Evolutionary conservation across 2,888 invertebrate genomes (phyloP), one percentile per base, ranked within the genome.

Genomic region (Limnephilus rhombicus): DNA sequence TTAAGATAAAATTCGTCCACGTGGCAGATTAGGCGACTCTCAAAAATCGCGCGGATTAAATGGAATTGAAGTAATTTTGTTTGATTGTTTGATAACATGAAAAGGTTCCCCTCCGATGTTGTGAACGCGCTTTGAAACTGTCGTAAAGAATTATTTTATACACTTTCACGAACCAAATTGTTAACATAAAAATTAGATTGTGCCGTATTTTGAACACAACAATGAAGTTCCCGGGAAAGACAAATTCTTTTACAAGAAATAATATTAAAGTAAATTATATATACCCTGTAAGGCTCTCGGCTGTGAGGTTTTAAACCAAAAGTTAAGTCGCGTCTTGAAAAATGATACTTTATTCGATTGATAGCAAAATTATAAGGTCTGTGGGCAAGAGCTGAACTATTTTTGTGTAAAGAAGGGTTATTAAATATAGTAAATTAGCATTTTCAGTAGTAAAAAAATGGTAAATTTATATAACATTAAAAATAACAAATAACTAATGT

Each of bases 1-100:
- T 92, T 90, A 92, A 92, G 80, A 90, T 90, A 90, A 82, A 83
- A 89, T 80, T 31, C 88, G 87, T 85, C 68, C 90, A 85, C 45
- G 81, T 86, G 86, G n/a, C 53, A 85, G 82, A 89, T 91, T 86
- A 88, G 81, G 81, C 45, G 49, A 80, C 88, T 87, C 91, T 80
- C 80, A 83, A 91, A 91, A 91, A 86, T 87, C 41, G 89, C 37
- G 81, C 81, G 89, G 41, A 88, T 88, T 88, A 88, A 88, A 88
- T 88, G 88, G 68, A 88, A 88, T 88, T 88, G 88, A 88, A 88
- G 88, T 88, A 88, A 88, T 88, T 88, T 68, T 37, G 88, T 88
- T 53, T 53, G 68, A 88, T 88, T 68, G 88, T 88, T 88, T 88
- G 68, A 88, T 88, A 88, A 88, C 88, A 88, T 80, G 88, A 88